phyloP scores from a whole-genome alignment of 2,888 invertebrate species.

The Atrina japonica region DNA sequence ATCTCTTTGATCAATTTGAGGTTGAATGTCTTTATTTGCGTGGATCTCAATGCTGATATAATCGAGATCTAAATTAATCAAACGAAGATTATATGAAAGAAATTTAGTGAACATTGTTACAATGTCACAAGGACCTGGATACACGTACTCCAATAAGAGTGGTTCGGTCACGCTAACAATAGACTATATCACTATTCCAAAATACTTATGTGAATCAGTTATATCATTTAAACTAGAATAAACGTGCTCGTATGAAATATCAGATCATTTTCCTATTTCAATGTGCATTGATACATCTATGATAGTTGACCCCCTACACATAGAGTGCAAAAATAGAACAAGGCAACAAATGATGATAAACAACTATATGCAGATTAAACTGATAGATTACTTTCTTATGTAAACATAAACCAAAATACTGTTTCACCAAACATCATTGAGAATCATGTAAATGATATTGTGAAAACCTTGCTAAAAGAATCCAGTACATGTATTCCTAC shows the following conservation, averaged over 20 bases:
- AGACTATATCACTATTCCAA: constrained; percentile 15
- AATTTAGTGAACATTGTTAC: not conserved
- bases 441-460: not conserved
- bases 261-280: constrained; percentile 2
- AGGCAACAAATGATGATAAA: constrained; percentile 1
- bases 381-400: constrained; percentile 2
- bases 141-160: constrained; percentile 5
- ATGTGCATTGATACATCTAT: not conserved
- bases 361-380: constrained; percentile 11
- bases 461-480: not conserved
- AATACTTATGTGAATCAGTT: not conserved
- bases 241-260: constrained; percentile 1
- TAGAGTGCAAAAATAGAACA: not conserved
- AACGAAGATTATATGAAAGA: not conserved
- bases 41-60: no score
- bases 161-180: not conserved
- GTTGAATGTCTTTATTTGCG: no score
- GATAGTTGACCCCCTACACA: not conserved
- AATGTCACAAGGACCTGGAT: not conserved
- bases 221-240: not conserved
- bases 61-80: no score
- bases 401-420: not conserved
- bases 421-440: constrained; percentile 2
- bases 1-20: no score
- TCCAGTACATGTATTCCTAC: constrained; percentile 3